Conservation (phyloP, 2,113 vertebrate species). For the Neotragus pygmaeus region DNA sequence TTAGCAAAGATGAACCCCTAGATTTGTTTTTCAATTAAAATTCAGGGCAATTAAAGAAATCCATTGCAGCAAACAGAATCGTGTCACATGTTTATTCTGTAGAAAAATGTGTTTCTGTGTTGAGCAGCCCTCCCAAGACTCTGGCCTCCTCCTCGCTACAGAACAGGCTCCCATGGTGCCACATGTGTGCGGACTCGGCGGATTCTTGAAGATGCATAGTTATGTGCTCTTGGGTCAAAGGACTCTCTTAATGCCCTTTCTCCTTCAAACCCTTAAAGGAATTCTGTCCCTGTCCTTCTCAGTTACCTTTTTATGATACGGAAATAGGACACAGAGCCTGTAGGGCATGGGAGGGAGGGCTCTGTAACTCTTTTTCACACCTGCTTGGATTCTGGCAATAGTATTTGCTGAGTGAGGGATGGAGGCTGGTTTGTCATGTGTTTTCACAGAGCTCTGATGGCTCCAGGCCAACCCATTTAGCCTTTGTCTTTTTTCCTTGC, state of each 20-base stretch:
- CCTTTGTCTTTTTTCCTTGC: conserved; percentile 49
- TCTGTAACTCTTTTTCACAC: not conserved
- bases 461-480: conserved; percentile 37
- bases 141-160: not conserved
- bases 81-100: not conserved
- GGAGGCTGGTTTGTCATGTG: conserved; percentile 42
- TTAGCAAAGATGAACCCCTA: not conserved
- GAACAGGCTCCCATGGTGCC: not conserved
- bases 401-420: not conserved
- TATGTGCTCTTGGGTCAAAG: not conserved
- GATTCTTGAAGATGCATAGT: not conserved
- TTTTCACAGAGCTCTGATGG: conserved; percentile 40
- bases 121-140: not conserved
- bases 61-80: not conserved
- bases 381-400: conserved; percentile 16
- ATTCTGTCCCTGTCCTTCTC: not conserved
- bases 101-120: not conserved
- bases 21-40: conserved; percentile 42
- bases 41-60: conserved; percentile 21
- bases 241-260: not conserved
- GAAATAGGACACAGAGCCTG: not conserved
- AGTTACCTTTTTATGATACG: not conserved
- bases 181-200: not conserved
- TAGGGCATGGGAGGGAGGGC: not conserved
- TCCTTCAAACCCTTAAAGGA: not conserved